Base-by-base conservation (phyloP, 2,888 invertebrate genomes). In the Polietes domitor region DNA sequence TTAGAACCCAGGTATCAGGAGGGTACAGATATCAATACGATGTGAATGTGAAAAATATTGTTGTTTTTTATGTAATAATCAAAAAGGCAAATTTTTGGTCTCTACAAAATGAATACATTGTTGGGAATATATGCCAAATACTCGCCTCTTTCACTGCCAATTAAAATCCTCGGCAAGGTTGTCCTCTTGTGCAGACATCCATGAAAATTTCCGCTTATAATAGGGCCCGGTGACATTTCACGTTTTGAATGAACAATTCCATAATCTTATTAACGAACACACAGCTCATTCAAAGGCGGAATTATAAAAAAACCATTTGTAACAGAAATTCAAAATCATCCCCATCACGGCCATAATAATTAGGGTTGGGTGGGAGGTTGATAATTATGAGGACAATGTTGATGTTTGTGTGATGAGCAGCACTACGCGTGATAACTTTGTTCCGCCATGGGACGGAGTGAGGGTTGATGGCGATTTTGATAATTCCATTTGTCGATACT, bases 201-300 rank as follows among this genome's bases (percentile, higher is more conserved):
- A 32, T 32, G 7, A 32, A 32, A 3, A 7, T 32, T 32, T 32
- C 32, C 4, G 7, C 7, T 5, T 32, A 32, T 5, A 32, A 72
- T 77, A 76, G 63, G 53, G 79, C 68, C 50, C 43, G 50, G n/a
- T 82, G 50, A 50, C 50, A 50, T 50, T 87, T 87, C 86, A 85
- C 88, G 86, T 88, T 86, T 86, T 86, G 87, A 90, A 90, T 90
- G 87, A 87, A 86, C 88, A 89, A 89, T 89, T 89, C 87, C 83
- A 86, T 89, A 89, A 90, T 89, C 89, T 87, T 87, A 89, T 89
- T 90, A 89, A 41, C 71, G 47, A 78, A 58, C 28, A 70, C 47
- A 76, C 41, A 47, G 10, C 24, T 37, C 3, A 4, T n/a, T 17
- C 58, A 71, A 3, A 50, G n/a, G 2, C 41, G 5, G 26, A 10